phyloP scores from a whole-genome alignment of 2,113 vertebrate species.

The Eurypyga helias region DNA sequence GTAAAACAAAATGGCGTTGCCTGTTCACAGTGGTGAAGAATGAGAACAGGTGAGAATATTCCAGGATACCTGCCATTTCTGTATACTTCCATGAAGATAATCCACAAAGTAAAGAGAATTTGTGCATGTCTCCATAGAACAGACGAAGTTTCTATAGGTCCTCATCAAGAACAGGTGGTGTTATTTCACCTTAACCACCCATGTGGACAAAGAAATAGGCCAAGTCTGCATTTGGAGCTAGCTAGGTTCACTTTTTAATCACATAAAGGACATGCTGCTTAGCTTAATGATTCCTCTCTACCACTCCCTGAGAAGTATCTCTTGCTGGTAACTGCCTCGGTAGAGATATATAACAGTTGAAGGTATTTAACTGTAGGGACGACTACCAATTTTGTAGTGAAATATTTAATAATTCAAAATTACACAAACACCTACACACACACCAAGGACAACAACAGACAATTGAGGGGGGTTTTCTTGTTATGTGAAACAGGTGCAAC shows the following conservation, averaged over 20 bases:
- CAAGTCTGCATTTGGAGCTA: not conserved
- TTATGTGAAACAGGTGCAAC: not conserved
- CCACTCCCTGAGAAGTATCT: not conserved
- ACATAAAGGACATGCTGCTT: not conserved
- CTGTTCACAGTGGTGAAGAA: not conserved
- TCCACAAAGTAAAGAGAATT: not conserved
- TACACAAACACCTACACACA: not conserved
- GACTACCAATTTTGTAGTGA: not conserved
- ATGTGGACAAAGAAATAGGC: not conserved
- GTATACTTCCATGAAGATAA: not conserved
- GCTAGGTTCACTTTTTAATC: not conserved
- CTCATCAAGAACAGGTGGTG: not conserved
- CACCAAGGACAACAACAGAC: not conserved
- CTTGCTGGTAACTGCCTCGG: not conserved
- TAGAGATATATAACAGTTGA: not conserved
- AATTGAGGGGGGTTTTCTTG: fast-evolving
- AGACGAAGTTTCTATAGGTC: not conserved
- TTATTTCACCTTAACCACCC: not conserved
- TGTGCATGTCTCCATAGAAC: not conserved
- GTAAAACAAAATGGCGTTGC: not conserved
- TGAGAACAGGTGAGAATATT: not conserved
- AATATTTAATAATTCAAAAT: not conserved
- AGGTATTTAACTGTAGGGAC: not conserved
- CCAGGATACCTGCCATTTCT: not conserved
- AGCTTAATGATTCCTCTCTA: not conserved